Evolutionary conservation across 2,888 invertebrate species (phyloP), one percentile per base, ranked within the genome.

Genomic region (Dolomedes plantarius): DNA sequence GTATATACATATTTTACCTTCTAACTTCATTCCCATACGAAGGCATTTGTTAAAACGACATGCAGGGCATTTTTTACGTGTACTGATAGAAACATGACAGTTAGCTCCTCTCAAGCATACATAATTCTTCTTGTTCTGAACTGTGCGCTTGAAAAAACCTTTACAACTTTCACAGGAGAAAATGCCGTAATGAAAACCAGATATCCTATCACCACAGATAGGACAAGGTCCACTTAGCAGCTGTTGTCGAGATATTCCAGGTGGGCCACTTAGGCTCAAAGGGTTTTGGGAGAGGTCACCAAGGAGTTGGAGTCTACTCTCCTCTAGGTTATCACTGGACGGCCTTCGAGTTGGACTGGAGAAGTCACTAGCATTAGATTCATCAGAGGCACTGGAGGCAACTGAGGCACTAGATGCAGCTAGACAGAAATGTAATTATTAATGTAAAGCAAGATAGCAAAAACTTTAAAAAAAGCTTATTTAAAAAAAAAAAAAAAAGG

Each of bases 151-250:
- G 93, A 98, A 98, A 93, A 98, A 98, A 1, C 98, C 98, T 92
- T 98, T 98, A 92, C 98, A 98, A 27, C 97, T 97, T 91, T 98
- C 98, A 92, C 98, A 98, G 13, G 97, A 98, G 93, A 98, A 98
- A 90, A 98, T 98, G 13, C 98, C 98, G 92, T 98, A 98, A 92
- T 98, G 98, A 92, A 98, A 98, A 32, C 98, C 97, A 89, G 97
- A 97, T 91, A 97, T 97, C 91, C 97, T 96, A 92, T 98, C 98
- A 1, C 97, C 97, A 91, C 98, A 98, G 79, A 98, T 97, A 16
- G 98, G 97, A 90, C 98, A 98, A 0, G 97, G 97, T 89, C 97
- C 97, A 91, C 6, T 91, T 90, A 90, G 83, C 19, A 80, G 77
- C 27, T 89, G 89, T 73, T 89, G 89, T 16, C 89, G 75, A 68